Evolutionary conservation across 2,888 invertebrate species (phyloP).

Genomic region (Drosophila siamana): DNA sequence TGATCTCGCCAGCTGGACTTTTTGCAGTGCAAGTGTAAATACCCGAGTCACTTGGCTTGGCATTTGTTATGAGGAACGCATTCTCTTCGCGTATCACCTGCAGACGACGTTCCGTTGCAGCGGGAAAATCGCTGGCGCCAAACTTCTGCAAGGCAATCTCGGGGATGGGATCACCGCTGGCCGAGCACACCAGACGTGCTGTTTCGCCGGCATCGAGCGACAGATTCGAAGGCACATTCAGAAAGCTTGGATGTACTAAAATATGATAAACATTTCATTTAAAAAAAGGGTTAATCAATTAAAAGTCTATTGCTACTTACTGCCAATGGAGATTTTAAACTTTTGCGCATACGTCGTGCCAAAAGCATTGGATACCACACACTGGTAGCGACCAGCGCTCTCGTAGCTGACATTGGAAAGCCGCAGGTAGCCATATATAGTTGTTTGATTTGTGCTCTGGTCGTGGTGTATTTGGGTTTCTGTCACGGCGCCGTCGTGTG

Average conservation of each 20-base stretch:
- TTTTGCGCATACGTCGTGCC: constrained; percentile 95
- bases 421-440: constrained; percentile 90
- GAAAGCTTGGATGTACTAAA: constrained; percentile 93
- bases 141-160: constrained; percentile 96
- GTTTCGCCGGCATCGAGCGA: constrained; percentile 94
- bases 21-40: constrained; percentile 97
- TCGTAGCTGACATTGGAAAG: constrained; percentile 91
- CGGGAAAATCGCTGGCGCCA: constrained; percentile 97
- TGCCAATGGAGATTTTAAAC: constrained; percentile 94
- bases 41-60: constrained; percentile 95
- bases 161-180: constrained; percentile 94
- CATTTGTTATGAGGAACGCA: constrained; percentile 96
- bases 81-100: constrained; percentile 96
- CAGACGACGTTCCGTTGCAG: constrained; percentile 96
- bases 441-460: constrained; percentile 86
- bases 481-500: constrained; percentile 74
- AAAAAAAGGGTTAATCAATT: neutral
- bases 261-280: neutral
- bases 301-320: constrained; percentile 85
- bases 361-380: constrained; percentile 94
- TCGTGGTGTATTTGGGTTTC: constrained; percentile 85
- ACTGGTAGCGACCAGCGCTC: constrained; percentile 96
- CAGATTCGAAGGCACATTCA: constrained; percentile 93
- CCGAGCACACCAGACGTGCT: constrained; percentile 95
- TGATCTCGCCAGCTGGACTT: constrained; percentile 94